Percentiles rank a stretch among this genome's conserved stretches.
These are phyloP conservation scores for Tenodera sinensis DNA, from an alignment of 2,888 invertebrate species.

Conservation along the genomic window DNA sequence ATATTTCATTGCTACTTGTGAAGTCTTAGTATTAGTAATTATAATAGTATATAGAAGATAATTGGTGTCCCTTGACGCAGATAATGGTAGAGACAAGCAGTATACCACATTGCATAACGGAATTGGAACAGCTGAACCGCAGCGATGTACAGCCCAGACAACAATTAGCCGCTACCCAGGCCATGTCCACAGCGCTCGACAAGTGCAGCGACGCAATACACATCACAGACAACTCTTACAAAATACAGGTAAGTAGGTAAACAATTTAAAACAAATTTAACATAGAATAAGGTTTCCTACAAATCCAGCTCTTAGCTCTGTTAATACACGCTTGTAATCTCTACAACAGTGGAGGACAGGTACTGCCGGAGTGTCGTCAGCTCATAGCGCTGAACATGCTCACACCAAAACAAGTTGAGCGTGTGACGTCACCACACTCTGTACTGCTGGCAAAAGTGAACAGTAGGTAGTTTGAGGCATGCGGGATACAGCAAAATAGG, in stretches of 20 bases:
- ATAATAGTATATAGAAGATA: neutral
- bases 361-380: too few relatives aligned
- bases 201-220: constrained; percentile 82
- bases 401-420: too few relatives aligned
- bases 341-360: too few relatives aligned
- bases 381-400: too few relatives aligned
- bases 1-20: neutral
- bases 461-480: too few relatives aligned
- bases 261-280: too few relatives aligned
- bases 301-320: too few relatives aligned
- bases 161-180: constrained; percentile 74
- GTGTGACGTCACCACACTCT: too few relatives aligned
- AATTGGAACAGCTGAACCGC: constrained; percentile 75
- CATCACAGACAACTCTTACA: constrained; percentile 79
- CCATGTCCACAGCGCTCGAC: constrained; percentile 82
- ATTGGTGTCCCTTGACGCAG: constrained; percentile 38
- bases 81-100: constrained; percentile 52
- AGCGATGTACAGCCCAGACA: constrained; percentile 72
- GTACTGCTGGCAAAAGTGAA: too few relatives aligned
- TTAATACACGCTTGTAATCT: too few relatives aligned
- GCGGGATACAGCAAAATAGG: too few relatives aligned
- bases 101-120: constrained; percentile 53
- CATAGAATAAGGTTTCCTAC: too few relatives aligned
- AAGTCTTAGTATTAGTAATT: neutral
- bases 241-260: constrained; percentile 62